Evolutionary conservation across 2,888 invertebrate genomes (phyloP).

Genomic region (Cryptocheilus praepositus): DNA sequence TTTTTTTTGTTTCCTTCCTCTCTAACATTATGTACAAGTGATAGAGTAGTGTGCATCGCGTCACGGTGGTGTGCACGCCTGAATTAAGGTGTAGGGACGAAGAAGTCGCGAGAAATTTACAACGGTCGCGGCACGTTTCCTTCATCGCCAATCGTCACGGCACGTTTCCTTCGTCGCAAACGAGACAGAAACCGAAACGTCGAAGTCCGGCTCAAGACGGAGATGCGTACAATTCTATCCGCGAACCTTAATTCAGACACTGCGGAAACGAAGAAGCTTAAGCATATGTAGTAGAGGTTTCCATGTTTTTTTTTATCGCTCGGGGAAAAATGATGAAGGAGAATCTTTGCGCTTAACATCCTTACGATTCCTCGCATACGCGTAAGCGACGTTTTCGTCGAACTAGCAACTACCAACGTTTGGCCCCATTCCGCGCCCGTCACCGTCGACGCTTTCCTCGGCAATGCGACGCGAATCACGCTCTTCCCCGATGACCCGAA

Average conservation of each 20-base stretch:
- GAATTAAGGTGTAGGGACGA: conserved; percentile 49
- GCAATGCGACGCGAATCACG: conserved; percentile 20
- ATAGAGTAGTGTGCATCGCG: conserved; percentile 70
- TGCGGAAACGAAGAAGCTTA: conserved; percentile 65
- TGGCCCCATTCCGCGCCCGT: conserved; percentile 58
- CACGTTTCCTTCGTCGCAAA: too few species aligned
- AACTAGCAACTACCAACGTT: conserved; percentile 60
- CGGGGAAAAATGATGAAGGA: conserved; percentile 56
- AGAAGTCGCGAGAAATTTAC: not conserved
- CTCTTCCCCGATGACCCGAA: not conserved
- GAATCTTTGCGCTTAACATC: conserved; percentile 52
- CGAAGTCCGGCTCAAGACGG: conserved; percentile 26
- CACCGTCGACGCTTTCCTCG: conserved; percentile 36
- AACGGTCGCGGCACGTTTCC: too few species aligned
- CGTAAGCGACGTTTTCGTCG: conserved; percentile 58
- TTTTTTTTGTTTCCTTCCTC: conserved; percentile 62
- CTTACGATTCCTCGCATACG: conserved; percentile 54
- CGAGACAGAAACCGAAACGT: conserved; percentile 25
- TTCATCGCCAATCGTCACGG: too few species aligned
- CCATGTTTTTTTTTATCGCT: conserved; percentile 26
- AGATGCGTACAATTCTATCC: not conserved
- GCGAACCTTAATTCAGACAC: conserved; percentile 51
- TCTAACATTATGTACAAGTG: conserved; percentile 72
- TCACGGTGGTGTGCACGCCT: conserved; percentile 59
- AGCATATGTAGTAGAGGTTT: conserved; percentile 65